Evolutionary conservation across 2,113 vertebrate genomes (phyloP).

Genomic region (Sinocyclocheilus rhinocerous): DNA sequence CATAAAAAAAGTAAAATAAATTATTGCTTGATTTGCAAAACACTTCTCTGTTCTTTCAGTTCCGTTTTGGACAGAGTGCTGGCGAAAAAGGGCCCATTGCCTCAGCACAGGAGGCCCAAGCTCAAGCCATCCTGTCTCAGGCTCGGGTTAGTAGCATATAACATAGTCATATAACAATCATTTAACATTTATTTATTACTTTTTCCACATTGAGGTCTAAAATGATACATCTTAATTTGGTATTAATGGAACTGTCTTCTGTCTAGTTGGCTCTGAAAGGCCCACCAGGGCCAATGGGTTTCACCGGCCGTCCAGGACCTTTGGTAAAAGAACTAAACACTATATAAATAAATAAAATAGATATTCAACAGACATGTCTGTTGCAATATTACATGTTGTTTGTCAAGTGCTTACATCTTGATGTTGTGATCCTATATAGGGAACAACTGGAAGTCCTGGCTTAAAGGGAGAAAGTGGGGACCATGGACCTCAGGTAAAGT

Average conservation of each 20-base stretch:
- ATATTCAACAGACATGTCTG: no score
- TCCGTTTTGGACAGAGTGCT: constrained; percentile 79
- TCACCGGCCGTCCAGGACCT: constrained; percentile 79
- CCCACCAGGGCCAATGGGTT: constrained; percentile 81
- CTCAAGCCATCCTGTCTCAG: constrained; percentile 78
- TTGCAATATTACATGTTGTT: background rate
- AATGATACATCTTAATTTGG: background rate
- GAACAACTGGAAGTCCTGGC: constrained; percentile 73
- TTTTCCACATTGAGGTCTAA: background rate
- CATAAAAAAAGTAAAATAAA: no score
- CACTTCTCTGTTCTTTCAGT: constrained; percentile 62
- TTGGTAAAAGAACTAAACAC: constrained; percentile 66
- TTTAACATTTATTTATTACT: background rate
- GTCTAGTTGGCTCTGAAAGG: constrained; percentile 76
- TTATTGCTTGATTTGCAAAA: background rate
- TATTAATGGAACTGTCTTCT: background rate
- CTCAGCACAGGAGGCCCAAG: constrained; percentile 78
- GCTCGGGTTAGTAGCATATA: constrained; percentile 71
- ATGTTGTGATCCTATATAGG: constrained; percentile 60
- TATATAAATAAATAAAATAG: background rate
- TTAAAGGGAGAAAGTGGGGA: constrained; percentile 79
- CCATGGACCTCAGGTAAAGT: constrained; percentile 75
- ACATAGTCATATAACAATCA: background rate
- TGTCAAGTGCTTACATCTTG: background rate
- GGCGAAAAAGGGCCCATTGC: constrained; percentile 78